A percentile compares a stretch with the other conserved stretches of the same genome.
These are phyloP conservation scores for Macquaria australasica DNA, from an alignment of 2,113 vertebrate species.

Conservation along the genomic window DNA sequence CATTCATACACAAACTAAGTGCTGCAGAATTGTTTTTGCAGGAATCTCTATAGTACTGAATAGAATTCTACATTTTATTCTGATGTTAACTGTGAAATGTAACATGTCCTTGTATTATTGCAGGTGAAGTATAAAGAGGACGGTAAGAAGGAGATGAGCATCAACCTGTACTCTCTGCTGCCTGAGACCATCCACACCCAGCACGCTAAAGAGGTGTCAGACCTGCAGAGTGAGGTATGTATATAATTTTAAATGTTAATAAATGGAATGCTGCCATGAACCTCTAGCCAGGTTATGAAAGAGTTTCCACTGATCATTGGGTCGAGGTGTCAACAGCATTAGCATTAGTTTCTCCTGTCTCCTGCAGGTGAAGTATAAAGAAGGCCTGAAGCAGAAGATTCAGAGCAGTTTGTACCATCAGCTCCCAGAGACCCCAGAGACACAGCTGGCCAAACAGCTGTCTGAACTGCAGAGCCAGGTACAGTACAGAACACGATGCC, in stretches of 20 bases:
- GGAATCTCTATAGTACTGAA: no score
- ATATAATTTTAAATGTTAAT: not conserved
- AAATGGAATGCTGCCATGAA: not conserved
- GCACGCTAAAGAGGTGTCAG: slow-evolving; percentile 83
- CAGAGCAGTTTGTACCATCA: slow-evolving; percentile 75
- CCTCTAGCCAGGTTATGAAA: not conserved
- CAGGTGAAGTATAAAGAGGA: slow-evolving; percentile 72
- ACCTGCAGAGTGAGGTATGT: slow-evolving; percentile 71
- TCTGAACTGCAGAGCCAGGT: slow-evolving; percentile 77
- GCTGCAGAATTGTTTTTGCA: no score
- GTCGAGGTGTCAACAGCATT: no score
- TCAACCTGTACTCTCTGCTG: slow-evolving; percentile 88
- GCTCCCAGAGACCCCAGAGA: slow-evolving; percentile 76
- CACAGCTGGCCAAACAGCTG: slow-evolving; percentile 73
- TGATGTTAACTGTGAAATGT: not conserved
- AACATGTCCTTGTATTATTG: not conserved
- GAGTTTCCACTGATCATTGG: not conserved
- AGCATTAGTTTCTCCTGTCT: not conserved
- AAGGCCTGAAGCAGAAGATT: slow-evolving; percentile 63
- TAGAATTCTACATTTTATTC: not conserved
- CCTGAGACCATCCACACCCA: slow-evolving; percentile 91
- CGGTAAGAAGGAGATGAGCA: slow-evolving; percentile 84
- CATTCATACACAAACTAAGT: no score
- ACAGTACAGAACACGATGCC: slow-evolving; percentile 1
- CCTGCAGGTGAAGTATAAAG: slow-evolving; percentile 72